Evolutionary conservation across 2,888 invertebrate genomes (phyloP), one percentile per base, ranked within the genome.

Genomic region (Dryocosmus kuriphilus): DNA sequence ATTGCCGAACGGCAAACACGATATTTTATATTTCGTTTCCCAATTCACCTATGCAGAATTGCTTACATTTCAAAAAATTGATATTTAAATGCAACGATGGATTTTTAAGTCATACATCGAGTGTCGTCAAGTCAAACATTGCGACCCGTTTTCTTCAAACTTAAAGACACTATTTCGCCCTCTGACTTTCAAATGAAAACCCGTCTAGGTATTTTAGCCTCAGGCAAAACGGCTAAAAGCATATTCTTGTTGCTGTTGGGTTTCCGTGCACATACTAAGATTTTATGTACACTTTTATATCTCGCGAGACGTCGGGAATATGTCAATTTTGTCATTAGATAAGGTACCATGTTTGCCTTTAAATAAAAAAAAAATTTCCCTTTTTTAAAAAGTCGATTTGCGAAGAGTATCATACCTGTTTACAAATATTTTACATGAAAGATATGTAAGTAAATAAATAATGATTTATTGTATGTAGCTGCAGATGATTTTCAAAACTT

Each of bases 181-280:
- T 60, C 51, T 74, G 57, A 75, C 67, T 75, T 77, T 73, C 30
- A 19, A 61, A 78, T 75, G 76, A 65, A 74, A 79, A 79, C 78
- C 78, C 73, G 76, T 79, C 77, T 79, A 76, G 77, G 79, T 75
- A 80, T 82, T 82, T 83, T 80, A 74, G 67, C 80, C 57, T 27
- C 38, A 61, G 74, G 76, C 77, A 79, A 78, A 80, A 76, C 80
- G 80, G 84, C 85, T 89, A 84, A 88, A 86, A 88, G 88, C 89
- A 89, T 88, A 88, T 86, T 86, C 86, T 87, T 87, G 88, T 89
- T 85, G 85, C 86, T 85, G 84, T 88, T 86, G 84, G 86, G 85
- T 87, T 88, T 86, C 85, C 81, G 83, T 77, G 78, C 80, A 77
- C 81, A 35, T 79, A 79, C 76, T 81, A 79, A 83, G 79, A 77